phyloP scores from a whole-genome alignment of 2,888 invertebrate species.

The Melitaea athalia region DNA sequence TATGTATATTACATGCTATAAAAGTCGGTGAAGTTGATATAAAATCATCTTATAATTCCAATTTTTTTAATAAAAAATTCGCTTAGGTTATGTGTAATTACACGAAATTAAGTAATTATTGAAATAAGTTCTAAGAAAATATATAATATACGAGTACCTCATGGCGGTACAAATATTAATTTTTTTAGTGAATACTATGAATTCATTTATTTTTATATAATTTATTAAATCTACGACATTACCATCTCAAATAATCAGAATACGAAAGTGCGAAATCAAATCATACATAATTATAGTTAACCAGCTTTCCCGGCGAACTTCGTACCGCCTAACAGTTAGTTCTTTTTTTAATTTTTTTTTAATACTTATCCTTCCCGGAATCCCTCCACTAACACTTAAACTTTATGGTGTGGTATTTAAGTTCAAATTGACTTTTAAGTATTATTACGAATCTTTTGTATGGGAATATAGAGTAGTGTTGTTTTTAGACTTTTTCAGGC shows the following conservation, averaged over 20 bases:
- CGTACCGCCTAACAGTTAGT: too few species aligned
- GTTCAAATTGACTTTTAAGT: too few species aligned
- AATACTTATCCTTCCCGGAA: too few species aligned
- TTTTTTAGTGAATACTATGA: background rate
- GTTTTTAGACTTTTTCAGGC: too few species aligned
- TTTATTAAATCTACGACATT: too few species aligned
- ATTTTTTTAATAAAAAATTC: background rate
- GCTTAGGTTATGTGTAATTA: conserved; percentile 2
- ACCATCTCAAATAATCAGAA: background rate
- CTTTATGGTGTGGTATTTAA: too few species aligned
- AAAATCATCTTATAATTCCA: background rate
- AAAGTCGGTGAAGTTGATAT: background rate
- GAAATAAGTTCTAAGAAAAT: conserved; percentile 4
- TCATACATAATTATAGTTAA: too few species aligned
- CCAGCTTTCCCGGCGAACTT: too few species aligned
- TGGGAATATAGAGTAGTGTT: too few species aligned
- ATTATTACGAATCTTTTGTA: too few species aligned
- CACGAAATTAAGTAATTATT: background rate
- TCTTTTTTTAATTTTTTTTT: too few species aligned
- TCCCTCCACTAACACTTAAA: too few species aligned
- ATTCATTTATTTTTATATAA: background rate
- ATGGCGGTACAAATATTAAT: background rate
- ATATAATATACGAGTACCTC: background rate
- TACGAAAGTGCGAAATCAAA: background rate
- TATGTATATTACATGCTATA: background rate